Percentiles rank a stretch among this genome's conserved stretches.
Evolutionary conservation across 2,797 vertebrate genomes (phyloP).

Genomic region (Betta splendens): DNA sequence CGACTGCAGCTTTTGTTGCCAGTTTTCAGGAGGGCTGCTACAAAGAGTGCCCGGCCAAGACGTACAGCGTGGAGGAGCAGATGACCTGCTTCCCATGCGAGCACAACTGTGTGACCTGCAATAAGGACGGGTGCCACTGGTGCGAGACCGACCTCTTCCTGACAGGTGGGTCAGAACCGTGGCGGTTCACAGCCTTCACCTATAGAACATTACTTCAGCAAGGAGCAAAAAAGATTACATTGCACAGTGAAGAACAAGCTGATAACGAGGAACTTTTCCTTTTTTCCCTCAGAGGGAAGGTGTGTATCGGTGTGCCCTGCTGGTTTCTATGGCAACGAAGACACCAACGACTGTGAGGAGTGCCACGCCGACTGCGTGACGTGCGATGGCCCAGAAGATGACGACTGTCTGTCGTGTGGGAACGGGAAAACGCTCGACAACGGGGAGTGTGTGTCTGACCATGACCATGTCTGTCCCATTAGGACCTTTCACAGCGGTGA

Average conservation of each 20-base stretch:
- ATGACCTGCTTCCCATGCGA: conserved; percentile 84
- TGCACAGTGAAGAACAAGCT: too few relatives aligned
- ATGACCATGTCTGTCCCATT: conserved; percentile 68
- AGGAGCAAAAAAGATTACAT: too few relatives aligned
- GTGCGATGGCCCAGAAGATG: conserved; percentile 78
- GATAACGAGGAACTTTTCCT: too few relatives aligned
- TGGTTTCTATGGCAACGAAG: conserved; percentile 84
- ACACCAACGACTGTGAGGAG: conserved; percentile 85
- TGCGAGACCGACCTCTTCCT: conserved; percentile 91
- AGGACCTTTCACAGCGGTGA: conserved; percentile 78
- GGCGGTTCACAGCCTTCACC: too few relatives aligned
- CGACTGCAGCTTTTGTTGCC: conserved; percentile 33
- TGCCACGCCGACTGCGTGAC: conserved; percentile 85
- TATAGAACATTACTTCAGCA: background rate
- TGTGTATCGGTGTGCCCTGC: conserved; percentile 84
- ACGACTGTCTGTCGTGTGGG: conserved; percentile 82
- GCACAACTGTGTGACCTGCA: conserved; percentile 85
- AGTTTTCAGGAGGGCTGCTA: conserved; percentile 90
- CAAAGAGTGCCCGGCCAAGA: conserved; percentile 87
- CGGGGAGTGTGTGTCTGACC: conserved; percentile 77
- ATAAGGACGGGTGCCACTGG: conserved; percentile 84
- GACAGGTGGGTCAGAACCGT: conserved; percentile 76
- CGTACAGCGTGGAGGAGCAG: conserved; percentile 80
- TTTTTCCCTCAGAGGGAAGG: conserved; percentile 77
- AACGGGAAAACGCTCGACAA: conserved; percentile 46